Percentiles rank a stretch among this genome's conserved stretches.
Conservation (phyloP, 92 coral and sea anemone genomes). For the Porites evermanni region DNA sequence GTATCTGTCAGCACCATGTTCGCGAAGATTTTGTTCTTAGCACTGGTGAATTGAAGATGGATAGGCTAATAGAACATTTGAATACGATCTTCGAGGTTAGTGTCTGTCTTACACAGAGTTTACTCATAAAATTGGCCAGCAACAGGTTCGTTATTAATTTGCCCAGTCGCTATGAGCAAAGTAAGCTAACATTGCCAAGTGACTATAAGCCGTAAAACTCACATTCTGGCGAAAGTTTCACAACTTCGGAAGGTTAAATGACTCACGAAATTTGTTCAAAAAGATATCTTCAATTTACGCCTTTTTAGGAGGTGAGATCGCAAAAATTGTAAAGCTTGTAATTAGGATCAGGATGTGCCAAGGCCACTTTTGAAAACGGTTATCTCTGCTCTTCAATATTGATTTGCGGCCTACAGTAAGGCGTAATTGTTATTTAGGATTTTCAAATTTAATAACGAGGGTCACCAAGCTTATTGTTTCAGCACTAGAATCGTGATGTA, state of each 20-base stretch:
- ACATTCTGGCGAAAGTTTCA: neutral
- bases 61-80: conserved; percentile 24
- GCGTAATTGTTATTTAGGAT: neutral
- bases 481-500: too few species aligned
- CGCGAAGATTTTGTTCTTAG: neutral
- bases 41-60: neutral
- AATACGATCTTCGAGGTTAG: conserved; percentile 39
- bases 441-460: neutral
- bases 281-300: neutral
- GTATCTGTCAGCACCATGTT: too few species aligned
- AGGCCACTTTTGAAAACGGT: neutral
- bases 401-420: neutral
- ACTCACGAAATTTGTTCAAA: neutral
- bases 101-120: neutral
- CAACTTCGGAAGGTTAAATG: neutral
- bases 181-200: too few species aligned
- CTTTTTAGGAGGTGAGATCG: neutral
- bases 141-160: neutral
- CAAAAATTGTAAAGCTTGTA: neutral
- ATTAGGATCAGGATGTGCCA: neutral
- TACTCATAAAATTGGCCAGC: neutral
- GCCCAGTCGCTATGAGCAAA: too few species aligned
- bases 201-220: neutral
- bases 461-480: conserved; percentile 16
- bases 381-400: neutral